Evolutionary conservation across 2,888 invertebrate genomes (phyloP), one percentile per base, ranked within the genome.

Genomic region (Tipula confusa): DNA sequence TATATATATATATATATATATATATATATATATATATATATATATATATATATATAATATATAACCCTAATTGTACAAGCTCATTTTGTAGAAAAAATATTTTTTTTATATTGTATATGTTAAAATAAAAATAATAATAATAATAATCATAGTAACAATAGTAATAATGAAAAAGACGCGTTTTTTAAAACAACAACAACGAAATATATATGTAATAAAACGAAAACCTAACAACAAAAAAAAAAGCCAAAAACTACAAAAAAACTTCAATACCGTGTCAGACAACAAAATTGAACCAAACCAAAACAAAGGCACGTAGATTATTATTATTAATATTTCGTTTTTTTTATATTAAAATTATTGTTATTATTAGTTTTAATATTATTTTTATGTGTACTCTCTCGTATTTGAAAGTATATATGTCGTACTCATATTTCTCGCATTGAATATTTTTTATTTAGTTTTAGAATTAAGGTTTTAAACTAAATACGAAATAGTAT

Each of bases 241-340:
- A n/a, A n/a, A 64, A 64, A 64, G 64, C 64, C 64, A 64, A 64
- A 64, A 43, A 43, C 43, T 43, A 43, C 43, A 43, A n/a, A 43
- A 43, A 43, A 64, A 64, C 24, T 64, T 64, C 64, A 64, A 64
- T 64, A 64, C 64, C 64, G 64, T 64, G 64, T 64, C 64, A 64
- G 64, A 64, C 64, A 64, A 9, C 64, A 64, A 64, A 64, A 64
- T 64, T 64, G 64, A 64, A 64, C 64, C 64, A 64, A 43, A 64
- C 24, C 64, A 64, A 64, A 64, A 64, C 64, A 64, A 64, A 64
- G 64, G 64, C 64, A 64, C 64, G 64, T 64, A 64, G 64, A 64
- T 64, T 64, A 24, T 64, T 64, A 64, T 64, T 24, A 64, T 64
- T 64, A 48, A 18, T 48, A 48, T 24, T n/a, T n/a, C n/a, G n/a